Percentiles rank a stretch among this genome's conserved stretches.
phyloP scores from a whole-genome alignment of 1,140 invertebrate species.

The Drosophila kanapiae region DNA sequence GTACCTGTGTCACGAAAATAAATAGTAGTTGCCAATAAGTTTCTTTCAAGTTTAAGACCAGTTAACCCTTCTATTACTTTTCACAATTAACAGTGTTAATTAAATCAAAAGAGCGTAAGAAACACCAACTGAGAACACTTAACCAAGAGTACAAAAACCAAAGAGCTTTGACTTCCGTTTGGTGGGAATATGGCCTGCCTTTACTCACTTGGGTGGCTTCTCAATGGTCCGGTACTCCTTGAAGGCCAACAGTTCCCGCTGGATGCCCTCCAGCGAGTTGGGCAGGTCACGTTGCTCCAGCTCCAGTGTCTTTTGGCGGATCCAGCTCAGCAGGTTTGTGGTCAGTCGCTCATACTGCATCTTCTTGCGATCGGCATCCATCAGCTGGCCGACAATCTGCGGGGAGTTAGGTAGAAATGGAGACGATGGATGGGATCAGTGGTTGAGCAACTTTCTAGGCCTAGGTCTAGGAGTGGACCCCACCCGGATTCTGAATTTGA shows the following conservation, averaged over 20 bases:
- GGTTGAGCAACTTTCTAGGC: constrained; percentile 68
- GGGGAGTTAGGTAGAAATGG: constrained; percentile 36
- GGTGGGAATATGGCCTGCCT: constrained; percentile 30
- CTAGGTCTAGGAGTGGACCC: constrained; percentile 41
- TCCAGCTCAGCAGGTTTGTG: constrained; percentile 96
- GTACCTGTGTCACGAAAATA: constrained; percentile 88
- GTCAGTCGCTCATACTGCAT: constrained; percentile 94
- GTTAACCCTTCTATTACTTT: too few species aligned
- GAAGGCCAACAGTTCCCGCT: constrained; percentile 94
- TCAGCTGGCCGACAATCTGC: constrained; percentile 97
- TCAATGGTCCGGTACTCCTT: constrained; percentile 98
- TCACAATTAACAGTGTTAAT: too few species aligned
- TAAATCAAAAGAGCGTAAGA: too few species aligned
- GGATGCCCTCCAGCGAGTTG: constrained; percentile 98
- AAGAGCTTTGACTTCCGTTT: constrained; percentile 3
- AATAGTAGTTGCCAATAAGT: too few species aligned
- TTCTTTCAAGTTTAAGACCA: too few species aligned
- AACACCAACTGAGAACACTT: too few species aligned
- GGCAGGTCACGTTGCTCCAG: constrained; percentile 96
- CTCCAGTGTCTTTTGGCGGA: constrained; percentile 93
- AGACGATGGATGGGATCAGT: constrained; percentile 42
- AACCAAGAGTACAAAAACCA: too few species aligned
- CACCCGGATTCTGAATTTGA: constrained; percentile 28
- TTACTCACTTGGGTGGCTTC: constrained; percentile 96
- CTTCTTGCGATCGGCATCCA: constrained; percentile 97